Evolutionary conservation across 1,140 invertebrate genomes (phyloP).

Genomic region (Oedothorax gibbosus): DNA sequence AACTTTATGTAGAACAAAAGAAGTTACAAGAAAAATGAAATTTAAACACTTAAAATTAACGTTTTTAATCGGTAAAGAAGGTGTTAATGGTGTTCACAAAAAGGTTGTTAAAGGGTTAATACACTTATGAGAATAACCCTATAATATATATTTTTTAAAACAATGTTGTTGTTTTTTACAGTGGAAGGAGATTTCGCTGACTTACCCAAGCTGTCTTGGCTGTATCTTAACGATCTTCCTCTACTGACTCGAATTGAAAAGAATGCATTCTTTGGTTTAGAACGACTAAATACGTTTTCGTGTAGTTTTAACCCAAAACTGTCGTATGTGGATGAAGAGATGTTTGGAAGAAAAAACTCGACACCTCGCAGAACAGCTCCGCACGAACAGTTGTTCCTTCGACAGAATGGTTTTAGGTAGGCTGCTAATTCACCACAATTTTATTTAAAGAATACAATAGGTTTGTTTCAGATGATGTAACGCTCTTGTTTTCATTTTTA

Average conservation of each 20-base stretch:
- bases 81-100: no score
- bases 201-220: background rate
- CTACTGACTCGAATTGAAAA: conserved; percentile 12
- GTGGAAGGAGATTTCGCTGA: background rate
- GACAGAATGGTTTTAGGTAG: conserved; percentile 43
- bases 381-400: conserved; percentile 3
- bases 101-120: no score
- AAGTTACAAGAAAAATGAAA: no score
- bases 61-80: no score
- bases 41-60: no score
- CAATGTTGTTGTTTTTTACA: background rate
- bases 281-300: conserved; percentile 7
- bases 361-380: background rate
- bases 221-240: conserved; percentile 28
- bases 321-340: conserved; percentile 15
- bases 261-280: conserved; percentile 3
- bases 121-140: no score
- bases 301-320: conserved; percentile 48
- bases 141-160: background rate
- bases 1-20: no score
- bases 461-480: background rate
- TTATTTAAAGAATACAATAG: background rate
- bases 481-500: no score
- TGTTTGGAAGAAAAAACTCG: conserved; percentile 27
- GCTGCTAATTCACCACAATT: background rate